phyloP scores from a whole-genome alignment of 2,888 invertebrate genomes.

The Galerucella calmariensis region DNA sequence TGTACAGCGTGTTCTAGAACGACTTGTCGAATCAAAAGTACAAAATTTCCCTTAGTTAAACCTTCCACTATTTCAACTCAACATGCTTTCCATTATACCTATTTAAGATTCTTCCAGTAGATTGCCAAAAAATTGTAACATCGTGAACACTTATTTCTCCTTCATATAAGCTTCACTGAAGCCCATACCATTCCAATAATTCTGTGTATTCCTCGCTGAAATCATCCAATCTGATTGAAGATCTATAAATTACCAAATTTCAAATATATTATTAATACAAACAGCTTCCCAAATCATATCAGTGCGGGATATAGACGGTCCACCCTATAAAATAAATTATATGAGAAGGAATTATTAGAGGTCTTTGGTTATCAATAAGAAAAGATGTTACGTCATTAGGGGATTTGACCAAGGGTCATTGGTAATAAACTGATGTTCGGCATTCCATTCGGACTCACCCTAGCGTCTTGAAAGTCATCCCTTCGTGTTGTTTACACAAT shows the following conservation, averaged over 20 bases:
- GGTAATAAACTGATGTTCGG: slow-evolving; percentile 59
- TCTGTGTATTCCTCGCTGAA: not conserved
- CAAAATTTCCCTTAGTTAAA: too few species aligned
- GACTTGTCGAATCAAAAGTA: too few species aligned
- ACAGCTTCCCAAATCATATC: slow-evolving; percentile 28
- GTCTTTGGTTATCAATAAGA: slow-evolving; percentile 55
- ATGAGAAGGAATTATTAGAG: slow-evolving; percentile 39
- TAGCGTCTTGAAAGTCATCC: slow-evolving; percentile 57
- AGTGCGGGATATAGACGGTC: not conserved
- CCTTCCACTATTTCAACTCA: too few species aligned
- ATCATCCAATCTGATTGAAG: slow-evolving; percentile 7
- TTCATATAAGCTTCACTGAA: not conserved
- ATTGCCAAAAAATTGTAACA: too few species aligned
- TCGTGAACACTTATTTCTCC: too few species aligned
- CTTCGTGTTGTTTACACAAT: slow-evolving; percentile 58
- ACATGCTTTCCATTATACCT: too few species aligned
- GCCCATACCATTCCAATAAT: not conserved
- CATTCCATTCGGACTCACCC: slow-evolving; percentile 57
- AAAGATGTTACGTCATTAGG: slow-evolving; percentile 55
- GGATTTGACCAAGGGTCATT: slow-evolving; percentile 59
- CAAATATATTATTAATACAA: slow-evolving; percentile 32
- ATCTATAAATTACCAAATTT: slow-evolving; percentile 9
- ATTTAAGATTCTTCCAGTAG: too few species aligned
- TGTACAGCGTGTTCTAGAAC: too few species aligned
- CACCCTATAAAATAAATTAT: slow-evolving; percentile 30